Percentiles rank a stretch among this genome's conserved stretches.
These are phyloP conservation scores for Sebastes umbrosus DNA, from an alignment of 2,797 vertebrate genomes.

Conservation along the genomic window DNA sequence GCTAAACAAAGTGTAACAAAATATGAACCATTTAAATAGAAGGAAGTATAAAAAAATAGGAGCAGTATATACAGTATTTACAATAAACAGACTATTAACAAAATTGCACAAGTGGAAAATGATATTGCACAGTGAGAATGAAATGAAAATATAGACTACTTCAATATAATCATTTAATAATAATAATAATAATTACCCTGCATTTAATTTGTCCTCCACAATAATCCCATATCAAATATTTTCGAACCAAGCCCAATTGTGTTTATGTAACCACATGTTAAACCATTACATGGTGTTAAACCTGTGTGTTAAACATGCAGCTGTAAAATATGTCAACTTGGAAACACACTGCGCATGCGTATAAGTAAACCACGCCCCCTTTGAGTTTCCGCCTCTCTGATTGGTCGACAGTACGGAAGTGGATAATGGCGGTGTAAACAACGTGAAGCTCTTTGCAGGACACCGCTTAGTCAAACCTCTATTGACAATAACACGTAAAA, in stretches of 20 bases:
- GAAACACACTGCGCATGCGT: slow-evolving; percentile 48
- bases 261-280: background rate
- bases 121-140: too few species aligned
- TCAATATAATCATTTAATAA: background rate
- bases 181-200: background rate
- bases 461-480: background rate
- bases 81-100: too few species aligned
- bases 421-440: slow-evolving; percentile 79
- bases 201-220: background rate
- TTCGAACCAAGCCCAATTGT: too few species aligned
- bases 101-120: too few species aligned
- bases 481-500: background rate
- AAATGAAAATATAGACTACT: background rate
- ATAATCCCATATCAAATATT: background rate
- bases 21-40: too few species aligned
- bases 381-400: slow-evolving; percentile 24
- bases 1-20: too few species aligned
- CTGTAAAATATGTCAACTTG: background rate
- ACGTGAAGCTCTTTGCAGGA: background rate
- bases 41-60: too few species aligned
- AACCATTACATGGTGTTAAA: background rate
- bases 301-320: background rate
- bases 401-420: slow-evolving; percentile 69
- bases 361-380: background rate
- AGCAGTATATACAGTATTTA: too few species aligned